These are phyloP conservation scores for Taenioides sp. DNA, from an alignment of 2,797 vertebrate genomes.

Conservation along the genomic window DNA sequence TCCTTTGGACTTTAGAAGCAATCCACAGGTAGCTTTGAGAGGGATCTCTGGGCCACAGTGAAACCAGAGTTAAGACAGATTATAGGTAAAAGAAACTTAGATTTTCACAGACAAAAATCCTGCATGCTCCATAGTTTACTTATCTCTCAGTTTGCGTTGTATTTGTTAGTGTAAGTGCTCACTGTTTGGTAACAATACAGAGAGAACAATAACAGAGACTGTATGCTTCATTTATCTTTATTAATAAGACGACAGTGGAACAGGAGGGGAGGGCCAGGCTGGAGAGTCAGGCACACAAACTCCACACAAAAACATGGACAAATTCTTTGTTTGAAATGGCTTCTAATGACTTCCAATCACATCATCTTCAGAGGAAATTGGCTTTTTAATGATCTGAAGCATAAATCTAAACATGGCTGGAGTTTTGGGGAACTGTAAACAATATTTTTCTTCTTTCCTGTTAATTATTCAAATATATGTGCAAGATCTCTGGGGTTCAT, in stretches of 20 bases:
- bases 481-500: neutral
- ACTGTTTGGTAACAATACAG: slow-evolving; percentile 37
- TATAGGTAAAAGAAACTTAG: slow-evolving; percentile 41
- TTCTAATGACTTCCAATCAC: slow-evolving; percentile 42
- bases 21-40: slow-evolving; percentile 45
- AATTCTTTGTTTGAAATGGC: slow-evolving; percentile 37
- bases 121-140: neutral
- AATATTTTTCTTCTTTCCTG: neutral
- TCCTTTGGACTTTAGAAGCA: slow-evolving; percentile 63
- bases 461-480: neutral
- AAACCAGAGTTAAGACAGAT: neutral
- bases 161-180: slow-evolving; percentile 24
- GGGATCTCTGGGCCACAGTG: slow-evolving; percentile 27
- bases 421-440: slow-evolving; percentile 5
- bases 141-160: slow-evolving; percentile 12
- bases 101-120: slow-evolving; percentile 24
- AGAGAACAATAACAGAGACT: slow-evolving; percentile 27
- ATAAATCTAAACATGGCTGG: slow-evolving; percentile 17
- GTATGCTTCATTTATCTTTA: slow-evolving; percentile 65
- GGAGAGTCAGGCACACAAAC: slow-evolving; percentile 29
- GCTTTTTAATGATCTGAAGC: slow-evolving; percentile 43
- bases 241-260: slow-evolving; percentile 62
- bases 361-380: slow-evolving; percentile 36
- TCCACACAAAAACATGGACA: slow-evolving; percentile 10
- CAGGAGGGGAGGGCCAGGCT: slow-evolving; percentile 22